These are phyloP conservation scores for Tamandua tetradactyla DNA, from an alignment of 2,797 vertebrate species.

Conservation along the genomic window DNA sequence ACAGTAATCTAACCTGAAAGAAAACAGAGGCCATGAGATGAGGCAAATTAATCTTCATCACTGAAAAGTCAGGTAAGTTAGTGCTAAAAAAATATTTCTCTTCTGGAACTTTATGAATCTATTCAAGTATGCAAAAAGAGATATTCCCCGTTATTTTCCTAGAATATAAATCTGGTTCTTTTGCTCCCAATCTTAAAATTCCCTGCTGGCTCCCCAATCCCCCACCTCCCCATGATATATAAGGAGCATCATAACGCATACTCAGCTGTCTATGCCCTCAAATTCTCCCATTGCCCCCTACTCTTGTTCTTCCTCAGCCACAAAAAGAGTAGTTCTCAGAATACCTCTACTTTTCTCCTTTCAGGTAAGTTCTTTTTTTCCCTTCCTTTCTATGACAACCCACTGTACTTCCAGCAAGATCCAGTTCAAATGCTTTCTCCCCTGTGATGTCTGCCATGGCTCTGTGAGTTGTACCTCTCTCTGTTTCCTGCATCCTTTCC, in stretches of 20 bases:
- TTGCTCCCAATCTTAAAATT: too few species aligned
- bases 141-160: background rate
- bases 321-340: background rate
- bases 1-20: background rate
- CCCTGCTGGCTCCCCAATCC: background rate
- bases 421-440: background rate
- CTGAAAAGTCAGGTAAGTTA: background rate
- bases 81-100: too few species aligned
- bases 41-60: constrained; percentile 6
- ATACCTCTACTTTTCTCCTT: background rate
- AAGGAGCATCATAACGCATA: too few species aligned
- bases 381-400: background rate
- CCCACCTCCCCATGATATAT: too few species aligned
- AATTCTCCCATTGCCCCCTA: background rate
- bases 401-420: background rate
- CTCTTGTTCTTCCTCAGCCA: background rate
- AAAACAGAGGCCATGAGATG: background rate
- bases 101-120: background rate
- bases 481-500: background rate
- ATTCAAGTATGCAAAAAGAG: background rate
- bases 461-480: too few species aligned
- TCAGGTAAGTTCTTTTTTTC: background rate
- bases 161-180: background rate
- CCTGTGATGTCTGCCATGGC: background rate
- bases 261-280: background rate